These are phyloP conservation scores for Ptiloglossa arizonensis DNA, from an alignment of 1,140 invertebrate species.

Conservation along the genomic window DNA sequence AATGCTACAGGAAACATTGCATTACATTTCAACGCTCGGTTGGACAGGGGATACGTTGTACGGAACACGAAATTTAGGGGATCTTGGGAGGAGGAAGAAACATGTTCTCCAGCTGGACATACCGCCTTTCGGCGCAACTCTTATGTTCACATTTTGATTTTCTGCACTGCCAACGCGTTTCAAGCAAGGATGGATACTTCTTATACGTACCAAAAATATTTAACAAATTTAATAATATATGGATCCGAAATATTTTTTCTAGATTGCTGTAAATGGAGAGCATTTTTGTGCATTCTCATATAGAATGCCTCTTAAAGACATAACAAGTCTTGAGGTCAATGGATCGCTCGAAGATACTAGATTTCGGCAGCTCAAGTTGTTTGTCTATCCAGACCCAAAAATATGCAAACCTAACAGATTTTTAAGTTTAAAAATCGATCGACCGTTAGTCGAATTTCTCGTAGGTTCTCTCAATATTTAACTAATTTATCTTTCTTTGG, in stretches of 20 bases:
- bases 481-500: slow-evolving; percentile 10
- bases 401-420: slow-evolving; percentile 65
- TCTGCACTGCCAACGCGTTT: slow-evolving; percentile 74
- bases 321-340: slow-evolving; percentile 83
- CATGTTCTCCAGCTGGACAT: slow-evolving; percentile 80
- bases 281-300: slow-evolving; percentile 88
- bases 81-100: slow-evolving; percentile 88
- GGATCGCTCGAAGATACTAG: slow-evolving; percentile 83
- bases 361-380: slow-evolving; percentile 75
- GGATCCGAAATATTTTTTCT: neutral
- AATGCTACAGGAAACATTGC: slow-evolving; percentile 85
- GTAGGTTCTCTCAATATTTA: slow-evolving; percentile 58
- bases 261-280: slow-evolving; percentile 87
- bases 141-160: slow-evolving; percentile 77
- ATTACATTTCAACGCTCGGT: slow-evolving; percentile 90
- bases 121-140: slow-evolving; percentile 69
- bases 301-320: slow-evolving; percentile 83
- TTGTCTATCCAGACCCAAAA: slow-evolving; percentile 81
- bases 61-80: slow-evolving; percentile 86
- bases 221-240: neutral
- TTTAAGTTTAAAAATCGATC: slow-evolving; percentile 68
- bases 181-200: slow-evolving; percentile 60
- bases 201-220: neutral
- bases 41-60: slow-evolving; percentile 89
- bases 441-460: slow-evolving; percentile 67